A percentile compares a stretch with the other conserved stretches of the same genome.
phyloP scores from a whole-genome alignment of 53 echinoderm and acorn worm species.

The Glandiceps talaboti region DNA sequence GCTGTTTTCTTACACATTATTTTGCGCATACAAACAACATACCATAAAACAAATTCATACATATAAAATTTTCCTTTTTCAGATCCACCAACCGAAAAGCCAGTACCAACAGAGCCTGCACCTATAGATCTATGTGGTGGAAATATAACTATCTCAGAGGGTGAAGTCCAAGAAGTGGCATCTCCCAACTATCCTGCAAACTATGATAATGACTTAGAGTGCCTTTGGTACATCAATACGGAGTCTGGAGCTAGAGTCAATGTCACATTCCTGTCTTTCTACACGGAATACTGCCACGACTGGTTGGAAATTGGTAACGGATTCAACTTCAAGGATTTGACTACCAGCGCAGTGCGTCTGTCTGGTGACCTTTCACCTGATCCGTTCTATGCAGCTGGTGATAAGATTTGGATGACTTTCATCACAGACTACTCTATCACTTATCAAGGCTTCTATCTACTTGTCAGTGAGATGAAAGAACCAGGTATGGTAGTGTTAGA shows the following conservation, averaged over 20 bases:
- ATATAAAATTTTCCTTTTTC: too few relatives aligned
- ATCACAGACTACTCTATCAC: constrained; percentile 2
- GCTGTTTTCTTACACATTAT: too few relatives aligned
- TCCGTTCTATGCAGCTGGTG: not conserved
- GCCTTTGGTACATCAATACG: constrained; percentile 20
- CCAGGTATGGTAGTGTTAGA: constrained; percentile 22
- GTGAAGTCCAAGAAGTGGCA: constrained; percentile 12
- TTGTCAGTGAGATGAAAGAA: constrained; percentile 8
- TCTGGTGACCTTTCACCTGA: not conserved
- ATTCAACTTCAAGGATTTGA: constrained; percentile 23
- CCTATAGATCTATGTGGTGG: constrained; percentile 14
- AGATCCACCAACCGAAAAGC: not conserved
- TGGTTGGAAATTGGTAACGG: constrained; percentile 51
- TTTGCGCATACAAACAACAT: too few relatives aligned
- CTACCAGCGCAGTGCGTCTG: constrained; percentile 6
- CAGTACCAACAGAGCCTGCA: not conserved
- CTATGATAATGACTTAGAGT: constrained; percentile 25
- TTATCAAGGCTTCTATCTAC: constrained; percentile 5
- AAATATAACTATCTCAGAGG: constrained; percentile 21
- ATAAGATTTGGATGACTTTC: constrained; percentile 21
- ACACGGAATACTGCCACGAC: constrained; percentile 36
- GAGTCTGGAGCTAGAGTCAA: not conserved
- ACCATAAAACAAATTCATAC: too few relatives aligned
- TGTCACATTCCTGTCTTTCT: not conserved
- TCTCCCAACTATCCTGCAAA: constrained; percentile 37